Base-by-base conservation (phyloP, 2,797 vertebrate genomes). In the Sandelia bainsii region DNA sequence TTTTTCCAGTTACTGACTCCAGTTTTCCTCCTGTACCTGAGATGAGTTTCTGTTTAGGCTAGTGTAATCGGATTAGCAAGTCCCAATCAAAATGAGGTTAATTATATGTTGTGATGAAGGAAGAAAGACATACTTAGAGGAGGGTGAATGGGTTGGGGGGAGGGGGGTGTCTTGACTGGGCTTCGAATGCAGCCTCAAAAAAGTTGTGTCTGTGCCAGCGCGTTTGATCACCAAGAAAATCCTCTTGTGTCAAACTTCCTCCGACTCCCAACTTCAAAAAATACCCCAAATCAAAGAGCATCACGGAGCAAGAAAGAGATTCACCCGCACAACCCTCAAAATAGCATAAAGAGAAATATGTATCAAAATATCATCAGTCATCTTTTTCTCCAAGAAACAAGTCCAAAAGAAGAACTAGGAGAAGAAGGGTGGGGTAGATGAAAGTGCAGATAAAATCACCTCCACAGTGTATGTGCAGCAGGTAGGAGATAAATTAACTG, bases 311-410 rank as follows among this genome's bases (percentile, higher is more conserved):
- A 79, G 74, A 83, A 73, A 83, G 67, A 77, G 73, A 78, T 60
- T 69, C 79, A 70, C 74, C 81, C 29, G 62, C 57, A 81, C 78
- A 77, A 58, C 67, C 79, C 72, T 72, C 69, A 82, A 90, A 92
- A 86, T 66, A 90, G 82, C 79, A 84, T 75, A 69, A 80, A 85
- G 82, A 87, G 85, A 87, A 93, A 91, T 77, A 82, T 59, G 80
- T 61, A 84, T 85, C 75, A 86, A 90, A 87, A 90, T 82, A 90
- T 84, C 80, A 75, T 75, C 84, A 81, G 65, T 81, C 75, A 75
- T 80, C 44, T 77, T 80, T 79, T 65, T 45, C 65, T 82, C 57
- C 75, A 72, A 85, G 85, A 88, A 90, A 86, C 71, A 66, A 77
- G 82, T 77, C 69, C 80, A 79, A 80, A 34, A 34, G 32, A 87